A percentile compares a stretch with the other conserved stretches of the same genome.
phyloP scores from a whole-genome alignment of 2,888 invertebrate species.

The Platerodrilus igneus region DNA sequence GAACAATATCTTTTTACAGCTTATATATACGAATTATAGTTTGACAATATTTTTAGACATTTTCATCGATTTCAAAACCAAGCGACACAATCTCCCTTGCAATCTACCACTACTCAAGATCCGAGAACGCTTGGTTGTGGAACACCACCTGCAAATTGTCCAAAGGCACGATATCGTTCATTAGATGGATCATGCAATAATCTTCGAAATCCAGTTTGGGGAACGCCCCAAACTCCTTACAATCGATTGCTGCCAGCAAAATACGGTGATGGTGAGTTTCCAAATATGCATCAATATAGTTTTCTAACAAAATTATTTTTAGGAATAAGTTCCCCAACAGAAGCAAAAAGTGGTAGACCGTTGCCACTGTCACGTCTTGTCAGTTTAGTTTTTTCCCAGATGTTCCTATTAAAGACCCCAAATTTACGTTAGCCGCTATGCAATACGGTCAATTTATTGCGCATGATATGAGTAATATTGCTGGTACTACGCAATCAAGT shows the following conservation, averaged over 20 bases:
- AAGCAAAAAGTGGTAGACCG: slow-evolving; percentile 55
- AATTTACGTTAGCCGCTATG: slow-evolving; percentile 71
- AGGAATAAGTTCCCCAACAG: slow-evolving; percentile 64
- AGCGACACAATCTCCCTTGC: too few relatives aligned
- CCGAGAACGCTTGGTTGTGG: slow-evolving; percentile 55
- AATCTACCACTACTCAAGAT: too few relatives aligned
- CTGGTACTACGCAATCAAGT: slow-evolving; percentile 72
- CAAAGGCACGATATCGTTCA: slow-evolving; percentile 63
- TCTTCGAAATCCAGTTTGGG: slow-evolving; percentile 73
- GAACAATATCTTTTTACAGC: too few relatives aligned
- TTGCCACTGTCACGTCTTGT: slow-evolving; percentile 68
- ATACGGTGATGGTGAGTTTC: slow-evolving; percentile 63
- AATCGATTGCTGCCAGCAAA: slow-evolving; percentile 59
- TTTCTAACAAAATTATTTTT: too few relatives aligned
- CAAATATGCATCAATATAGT: too few relatives aligned
- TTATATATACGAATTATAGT: too few relatives aligned
- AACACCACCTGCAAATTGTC: slow-evolving; percentile 49
- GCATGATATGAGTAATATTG: slow-evolving; percentile 73
- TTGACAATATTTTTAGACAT: too few relatives aligned
- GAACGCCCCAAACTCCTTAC: slow-evolving; percentile 70
- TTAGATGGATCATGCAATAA: slow-evolving; percentile 96
- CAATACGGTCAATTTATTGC: slow-evolving; percentile 77
- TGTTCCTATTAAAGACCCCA: slow-evolving; percentile 62
- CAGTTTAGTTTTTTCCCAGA: slow-evolving; percentile 69
- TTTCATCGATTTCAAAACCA: too few relatives aligned